phyloP scores from a whole-genome alignment of 2,797 vertebrate genomes.

The Tympanoctomys barrerae region DNA sequence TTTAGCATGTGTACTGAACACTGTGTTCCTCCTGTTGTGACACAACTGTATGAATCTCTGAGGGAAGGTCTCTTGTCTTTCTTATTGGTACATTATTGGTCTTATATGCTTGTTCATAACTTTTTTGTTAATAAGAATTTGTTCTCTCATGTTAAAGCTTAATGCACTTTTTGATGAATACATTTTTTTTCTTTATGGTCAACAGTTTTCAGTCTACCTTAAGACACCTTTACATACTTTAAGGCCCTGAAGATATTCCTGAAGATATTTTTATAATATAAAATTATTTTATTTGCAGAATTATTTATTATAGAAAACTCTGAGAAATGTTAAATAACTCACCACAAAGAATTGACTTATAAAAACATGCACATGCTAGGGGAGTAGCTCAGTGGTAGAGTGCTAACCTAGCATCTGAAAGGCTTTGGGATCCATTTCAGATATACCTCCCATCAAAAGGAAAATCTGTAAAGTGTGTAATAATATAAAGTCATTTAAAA shows the following conservation, averaged over 20 bases:
- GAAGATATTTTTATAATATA: no score
- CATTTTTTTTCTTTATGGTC: neutral
- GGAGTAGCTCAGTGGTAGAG: neutral
- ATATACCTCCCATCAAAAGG: neutral
- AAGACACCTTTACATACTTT: neutral
- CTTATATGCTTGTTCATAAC: neutral
- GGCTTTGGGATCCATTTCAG: neutral
- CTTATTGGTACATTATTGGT: neutral
- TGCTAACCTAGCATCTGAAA: neutral
- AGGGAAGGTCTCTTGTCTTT: neutral
- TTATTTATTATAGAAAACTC: constrained; percentile 14
- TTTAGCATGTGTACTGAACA: fast-evolving
- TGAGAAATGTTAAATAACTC: neutral
- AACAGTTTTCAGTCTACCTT: neutral
- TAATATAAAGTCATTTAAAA: neutral
- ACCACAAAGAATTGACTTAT: neutral
- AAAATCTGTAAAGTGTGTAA: neutral
- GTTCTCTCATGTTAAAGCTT: neutral
- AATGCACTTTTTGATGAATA: neutral
- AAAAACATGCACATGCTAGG: neutral
- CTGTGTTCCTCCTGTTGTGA: neutral
- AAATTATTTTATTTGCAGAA: neutral
- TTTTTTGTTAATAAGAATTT: neutral
- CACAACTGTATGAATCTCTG: neutral
- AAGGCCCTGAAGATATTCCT: neutral